Percentiles rank a stretch among this genome's conserved stretches.
Evolutionary conservation across 1,140 invertebrate species (phyloP).

Genomic region (Drosophila sproati): DNA sequence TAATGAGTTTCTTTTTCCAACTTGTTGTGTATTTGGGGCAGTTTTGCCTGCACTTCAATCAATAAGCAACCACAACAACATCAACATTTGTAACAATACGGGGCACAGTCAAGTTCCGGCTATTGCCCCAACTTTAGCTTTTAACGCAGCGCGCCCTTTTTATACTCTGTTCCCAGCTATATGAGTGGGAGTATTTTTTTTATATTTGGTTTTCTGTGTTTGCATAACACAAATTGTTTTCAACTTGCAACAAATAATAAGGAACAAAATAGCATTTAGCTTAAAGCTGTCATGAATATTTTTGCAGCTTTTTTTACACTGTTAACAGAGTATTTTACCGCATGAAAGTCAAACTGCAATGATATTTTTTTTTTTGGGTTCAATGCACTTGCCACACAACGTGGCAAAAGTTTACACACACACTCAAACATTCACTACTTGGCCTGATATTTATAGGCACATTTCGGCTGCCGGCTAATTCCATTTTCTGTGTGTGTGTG

Average conservation of each 20-base stretch:
- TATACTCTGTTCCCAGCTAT: neutral
- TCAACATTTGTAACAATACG: slow-evolving; percentile 52
- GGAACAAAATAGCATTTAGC: neutral
- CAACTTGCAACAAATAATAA: too few species aligned
- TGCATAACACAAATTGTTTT: neutral
- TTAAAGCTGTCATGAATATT: too few species aligned
- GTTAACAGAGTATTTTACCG: neutral
- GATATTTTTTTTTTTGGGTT: slow-evolving; percentile 50
- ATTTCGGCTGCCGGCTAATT: slow-evolving; percentile 57
- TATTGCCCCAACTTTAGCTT: slow-evolving; percentile 41
- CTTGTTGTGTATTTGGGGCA: slow-evolving; percentile 80
- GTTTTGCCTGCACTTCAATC: slow-evolving; percentile 73
- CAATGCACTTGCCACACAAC: slow-evolving; percentile 69
- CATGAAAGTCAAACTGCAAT: neutral
- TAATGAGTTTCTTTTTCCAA: slow-evolving; percentile 50
- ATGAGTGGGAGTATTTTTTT: neutral
- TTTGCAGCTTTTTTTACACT: neutral
- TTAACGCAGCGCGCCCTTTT: slow-evolving; percentile 36
- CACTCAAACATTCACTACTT: slow-evolving; percentile 33
- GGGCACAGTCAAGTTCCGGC: slow-evolving; percentile 62
- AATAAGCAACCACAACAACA: slow-evolving; percentile 59
- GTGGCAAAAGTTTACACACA: slow-evolving; percentile 64
- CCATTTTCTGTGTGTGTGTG: slow-evolving; percentile 49
- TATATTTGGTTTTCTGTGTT: neutral
- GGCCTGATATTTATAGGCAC: slow-evolving; percentile 67